Evolutionary conservation across 2,797 vertebrate genomes (phyloP).

Genomic region (Sebastes diploproa): DNA sequence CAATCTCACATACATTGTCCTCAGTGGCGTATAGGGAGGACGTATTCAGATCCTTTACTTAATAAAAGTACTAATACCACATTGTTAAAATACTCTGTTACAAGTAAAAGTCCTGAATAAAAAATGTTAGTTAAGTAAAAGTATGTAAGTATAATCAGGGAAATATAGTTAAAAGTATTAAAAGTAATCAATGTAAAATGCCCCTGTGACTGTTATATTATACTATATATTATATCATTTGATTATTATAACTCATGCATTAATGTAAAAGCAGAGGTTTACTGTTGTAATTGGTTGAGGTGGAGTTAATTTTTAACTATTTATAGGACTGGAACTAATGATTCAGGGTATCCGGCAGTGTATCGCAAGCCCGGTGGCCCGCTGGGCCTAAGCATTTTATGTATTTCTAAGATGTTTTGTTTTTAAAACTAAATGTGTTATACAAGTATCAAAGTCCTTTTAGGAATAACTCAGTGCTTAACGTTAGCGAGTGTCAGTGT

Average conservation of each 20-base stretch:
- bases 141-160: not conserved
- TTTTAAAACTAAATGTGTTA: too few species aligned
- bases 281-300: not conserved
- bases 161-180: not conserved
- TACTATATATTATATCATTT: not conserved
- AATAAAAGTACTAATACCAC: not conserved
- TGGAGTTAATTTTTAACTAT: not conserved
- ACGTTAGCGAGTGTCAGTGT: too few species aligned
- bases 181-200: not conserved
- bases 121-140: not conserved
- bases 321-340: not conserved
- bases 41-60: not conserved
- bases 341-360: too few species aligned
- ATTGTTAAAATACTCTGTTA: not conserved
- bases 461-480: too few species aligned
- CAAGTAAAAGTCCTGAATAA: not conserved
- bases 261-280: not conserved
- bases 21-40: too few species aligned
- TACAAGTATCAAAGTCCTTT: too few species aligned
- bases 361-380: too few species aligned
- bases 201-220: not conserved
- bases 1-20: too few species aligned
- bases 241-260: not conserved
- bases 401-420: too few species aligned
- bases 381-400: too few species aligned